Evolutionary conservation across 2,797 vertebrate species (phyloP).

Genomic region (Cuculus canorus): DNA sequence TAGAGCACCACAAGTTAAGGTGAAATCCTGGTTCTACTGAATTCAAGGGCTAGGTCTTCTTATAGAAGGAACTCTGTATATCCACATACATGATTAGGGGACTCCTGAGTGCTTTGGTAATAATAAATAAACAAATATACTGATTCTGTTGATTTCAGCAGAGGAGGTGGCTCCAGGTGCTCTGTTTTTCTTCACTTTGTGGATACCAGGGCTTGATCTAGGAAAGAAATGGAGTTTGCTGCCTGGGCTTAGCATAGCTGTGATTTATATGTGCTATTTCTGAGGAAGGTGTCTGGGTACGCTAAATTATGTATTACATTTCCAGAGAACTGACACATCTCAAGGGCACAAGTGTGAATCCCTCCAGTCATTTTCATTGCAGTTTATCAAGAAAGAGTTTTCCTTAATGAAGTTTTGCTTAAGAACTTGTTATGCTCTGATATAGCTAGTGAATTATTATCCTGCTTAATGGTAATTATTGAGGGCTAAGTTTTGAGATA

Average conservation of each 20-base stretch:
- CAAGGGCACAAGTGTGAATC: background rate
- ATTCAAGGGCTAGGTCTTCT: background rate
- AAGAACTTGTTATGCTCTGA: background rate
- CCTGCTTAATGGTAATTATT: background rate
- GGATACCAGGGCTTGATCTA: background rate
- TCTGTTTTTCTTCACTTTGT: background rate
- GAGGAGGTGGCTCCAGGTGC: background rate
- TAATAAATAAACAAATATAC: background rate
- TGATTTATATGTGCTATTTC: background rate
- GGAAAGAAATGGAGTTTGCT: background rate
- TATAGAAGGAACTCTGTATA: background rate
- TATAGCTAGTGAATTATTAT: background rate
- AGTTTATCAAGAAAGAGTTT: background rate
- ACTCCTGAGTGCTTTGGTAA: background rate
- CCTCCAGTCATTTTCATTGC: background rate
- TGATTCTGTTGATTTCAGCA: background rate
- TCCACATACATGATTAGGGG: background rate
- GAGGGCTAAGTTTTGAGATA: background rate
- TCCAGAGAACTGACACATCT: background rate
- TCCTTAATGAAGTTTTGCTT: background rate
- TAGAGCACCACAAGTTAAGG: background rate
- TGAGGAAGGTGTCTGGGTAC: background rate
- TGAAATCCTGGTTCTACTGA: background rate
- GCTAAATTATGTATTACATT: background rate
- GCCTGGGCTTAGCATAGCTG: background rate